These are phyloP conservation scores for Orius insidiosus DNA, from an alignment of 1,140 invertebrate species.

Conservation along the genomic window DNA sequence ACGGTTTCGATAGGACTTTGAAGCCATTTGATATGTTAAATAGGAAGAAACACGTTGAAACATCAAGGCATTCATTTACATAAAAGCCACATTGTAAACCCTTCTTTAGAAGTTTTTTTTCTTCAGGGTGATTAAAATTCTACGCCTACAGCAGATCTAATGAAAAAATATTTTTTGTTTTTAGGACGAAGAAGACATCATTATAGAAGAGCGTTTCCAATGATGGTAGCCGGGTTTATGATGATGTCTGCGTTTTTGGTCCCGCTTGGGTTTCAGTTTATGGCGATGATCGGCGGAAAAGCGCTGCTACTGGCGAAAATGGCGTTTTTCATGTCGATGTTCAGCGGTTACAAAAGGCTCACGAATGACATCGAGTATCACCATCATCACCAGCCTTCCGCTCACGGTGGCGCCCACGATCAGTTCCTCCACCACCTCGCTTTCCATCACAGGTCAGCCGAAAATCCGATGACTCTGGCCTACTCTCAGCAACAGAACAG, in stretches of 20 bases:
- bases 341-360: constrained; percentile 18
- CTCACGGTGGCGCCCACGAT: not conserved
- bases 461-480: not conserved
- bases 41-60: too few species aligned
- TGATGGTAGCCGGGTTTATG: constrained; percentile 24
- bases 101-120: too few species aligned
- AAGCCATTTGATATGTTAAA: too few species aligned
- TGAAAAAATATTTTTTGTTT: too few species aligned
- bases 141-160: too few species aligned
- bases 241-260: constrained; percentile 22
- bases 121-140: too few species aligned
- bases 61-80: too few species aligned
- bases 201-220: constrained; percentile 23
- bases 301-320: constrained; percentile 23
- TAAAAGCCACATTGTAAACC: too few species aligned
- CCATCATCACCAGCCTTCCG: constrained; percentile 4
- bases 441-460: not conserved
- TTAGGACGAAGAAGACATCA: constrained; percentile 13
- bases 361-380: constrained; percentile 12
- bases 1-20: too few species aligned
- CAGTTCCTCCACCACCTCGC: constrained; percentile 1
- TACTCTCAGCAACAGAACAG: too few species aligned
- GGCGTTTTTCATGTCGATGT: constrained; percentile 21
- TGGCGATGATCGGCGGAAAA: constrained; percentile 24
- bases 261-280: constrained; percentile 25